phyloP scores from a whole-genome alignment of 2,888 invertebrate genomes.

The Amblyjoppa fuscipennis region DNA sequence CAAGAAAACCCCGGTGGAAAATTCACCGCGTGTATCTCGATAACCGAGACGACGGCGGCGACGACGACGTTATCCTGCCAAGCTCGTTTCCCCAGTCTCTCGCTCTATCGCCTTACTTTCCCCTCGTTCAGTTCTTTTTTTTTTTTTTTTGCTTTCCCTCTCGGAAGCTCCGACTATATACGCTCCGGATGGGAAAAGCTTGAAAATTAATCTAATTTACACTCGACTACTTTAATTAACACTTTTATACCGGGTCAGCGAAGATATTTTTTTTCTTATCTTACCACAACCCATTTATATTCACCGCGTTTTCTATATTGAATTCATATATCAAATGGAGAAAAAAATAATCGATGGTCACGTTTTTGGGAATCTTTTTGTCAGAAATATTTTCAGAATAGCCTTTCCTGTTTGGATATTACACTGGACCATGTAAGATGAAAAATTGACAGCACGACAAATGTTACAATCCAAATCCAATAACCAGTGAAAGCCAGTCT shows the following conservation, averaged over 20 bases:
- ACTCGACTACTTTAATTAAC: slow-evolving; percentile 51
- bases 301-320: neutral
- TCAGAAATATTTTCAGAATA: neutral
- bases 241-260: slow-evolving; percentile 9
- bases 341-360: neutral
- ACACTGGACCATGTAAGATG: neutral
- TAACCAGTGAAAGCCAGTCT: no score
- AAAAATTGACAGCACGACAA: neutral
- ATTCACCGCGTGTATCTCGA: slow-evolving; percentile 63
- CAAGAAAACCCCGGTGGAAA: slow-evolving; percentile 47
- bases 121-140: neutral
- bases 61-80: slow-evolving; percentile 56
- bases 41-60: slow-evolving; percentile 47
- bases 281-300: neutral
- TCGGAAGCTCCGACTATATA: neutral
- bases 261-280: neutral
- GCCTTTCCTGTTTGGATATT: neutral
- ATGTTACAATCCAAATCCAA: neutral
- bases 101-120: slow-evolving; percentile 3
- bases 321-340: neutral
- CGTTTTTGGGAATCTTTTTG: neutral
- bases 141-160: neutral
- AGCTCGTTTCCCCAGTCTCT: slow-evolving; percentile 43
- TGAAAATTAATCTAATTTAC: slow-evolving; percentile 49
- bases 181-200: slow-evolving; percentile 19